These are phyloP conservation scores for Odontomyia ornata DNA, from an alignment of 2,888 invertebrate species.

Conservation along the genomic window DNA sequence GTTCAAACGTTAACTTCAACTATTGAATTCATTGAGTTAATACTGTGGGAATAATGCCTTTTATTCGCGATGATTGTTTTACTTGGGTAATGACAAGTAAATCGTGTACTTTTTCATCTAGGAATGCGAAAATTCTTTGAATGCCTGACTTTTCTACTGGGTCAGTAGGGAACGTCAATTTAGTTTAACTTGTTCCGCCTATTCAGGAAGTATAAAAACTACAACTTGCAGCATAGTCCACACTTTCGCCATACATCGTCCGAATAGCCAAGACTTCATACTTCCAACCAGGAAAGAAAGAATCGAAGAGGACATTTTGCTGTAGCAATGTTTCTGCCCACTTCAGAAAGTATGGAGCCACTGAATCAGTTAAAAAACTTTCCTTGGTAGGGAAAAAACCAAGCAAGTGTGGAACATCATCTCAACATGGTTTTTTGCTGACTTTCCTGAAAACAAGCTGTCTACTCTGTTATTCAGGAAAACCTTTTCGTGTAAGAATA, in stretches of 20 bases:
- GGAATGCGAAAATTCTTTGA: too few relatives aligned
- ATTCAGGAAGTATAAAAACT: background rate
- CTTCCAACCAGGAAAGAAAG: background rate
- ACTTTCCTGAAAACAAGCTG: slow-evolving; percentile 3
- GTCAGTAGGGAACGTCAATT: slow-evolving; percentile 10
- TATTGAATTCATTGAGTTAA: too few relatives aligned
- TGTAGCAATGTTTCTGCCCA: slow-evolving; percentile 41
- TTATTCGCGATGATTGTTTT: too few relatives aligned
- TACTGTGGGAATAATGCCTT: too few relatives aligned
- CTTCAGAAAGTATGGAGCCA: slow-evolving; percentile 38
- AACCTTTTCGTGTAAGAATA: background rate
- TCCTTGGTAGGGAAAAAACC: background rate
- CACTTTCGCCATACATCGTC: background rate
- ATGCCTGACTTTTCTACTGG: slow-evolving; percentile 2
- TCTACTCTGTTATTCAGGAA: slow-evolving; percentile 23
- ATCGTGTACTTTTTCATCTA: too few relatives aligned
- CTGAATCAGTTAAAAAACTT: slow-evolving; percentile 44
- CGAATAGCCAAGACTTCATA: background rate
- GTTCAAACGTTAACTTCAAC: too few relatives aligned
- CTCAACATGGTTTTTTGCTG: slow-evolving; percentile 18
- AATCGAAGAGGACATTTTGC: slow-evolving; percentile 28
- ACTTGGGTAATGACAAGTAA: too few relatives aligned
- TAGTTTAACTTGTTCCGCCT: background rate
- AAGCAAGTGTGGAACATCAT: slow-evolving; percentile 16
- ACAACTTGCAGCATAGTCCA: background rate